Conservation (phyloP, 2,888 invertebrate species). For the Tipula helvola region DNA sequence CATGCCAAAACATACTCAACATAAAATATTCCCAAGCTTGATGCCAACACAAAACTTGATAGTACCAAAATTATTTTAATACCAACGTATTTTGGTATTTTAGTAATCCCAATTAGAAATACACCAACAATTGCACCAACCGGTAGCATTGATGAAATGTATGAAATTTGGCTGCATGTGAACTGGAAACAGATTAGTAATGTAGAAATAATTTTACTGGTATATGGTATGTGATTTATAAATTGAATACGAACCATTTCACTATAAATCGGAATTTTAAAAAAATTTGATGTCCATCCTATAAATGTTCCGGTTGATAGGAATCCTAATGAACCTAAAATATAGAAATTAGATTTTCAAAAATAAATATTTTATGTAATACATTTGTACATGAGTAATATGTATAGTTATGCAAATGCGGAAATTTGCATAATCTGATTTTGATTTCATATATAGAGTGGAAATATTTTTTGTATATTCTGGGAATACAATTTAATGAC, state of each 20-base stretch:
- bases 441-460: not conserved
- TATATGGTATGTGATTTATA: not conserved
- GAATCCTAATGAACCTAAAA: slow-evolving; percentile 4
- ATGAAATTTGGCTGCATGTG: not conserved
- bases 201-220: not conserved
- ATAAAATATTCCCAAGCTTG: not conserved
- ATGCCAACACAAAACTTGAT: not conserved
- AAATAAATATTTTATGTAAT: not conserved
- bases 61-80: not conserved
- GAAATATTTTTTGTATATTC: not conserved
- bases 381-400: not conserved
- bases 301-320: not conserved
- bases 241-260: not conserved
- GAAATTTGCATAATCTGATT: not conserved
- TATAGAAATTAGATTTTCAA: not conserved
- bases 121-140: not conserved
- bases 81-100: not conserved
- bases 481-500: not conserved
- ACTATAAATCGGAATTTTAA: not conserved
- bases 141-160: not conserved
- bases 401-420: not conserved
- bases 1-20: not conserved
- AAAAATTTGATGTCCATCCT: slow-evolving; percentile 9
- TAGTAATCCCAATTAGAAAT: not conserved
- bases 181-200: not conserved